These are phyloP conservation scores for Rhincodon typus DNA, from an alignment of 2,797 vertebrate species.

Conservation along the genomic window DNA sequence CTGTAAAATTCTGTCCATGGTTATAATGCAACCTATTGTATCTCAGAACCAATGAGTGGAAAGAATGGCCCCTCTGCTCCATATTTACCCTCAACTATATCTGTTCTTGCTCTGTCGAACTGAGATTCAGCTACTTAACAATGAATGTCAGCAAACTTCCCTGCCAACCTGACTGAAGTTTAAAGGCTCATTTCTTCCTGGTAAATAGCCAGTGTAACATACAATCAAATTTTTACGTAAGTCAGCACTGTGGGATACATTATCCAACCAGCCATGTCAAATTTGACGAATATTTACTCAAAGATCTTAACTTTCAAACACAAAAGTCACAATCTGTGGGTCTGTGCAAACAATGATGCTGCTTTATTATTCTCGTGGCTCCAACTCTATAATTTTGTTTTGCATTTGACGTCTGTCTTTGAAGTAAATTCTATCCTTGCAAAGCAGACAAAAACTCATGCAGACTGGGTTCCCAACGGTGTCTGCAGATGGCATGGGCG, in stretches of 20 bases:
- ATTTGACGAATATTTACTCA: not conserved
- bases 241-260: not conserved
- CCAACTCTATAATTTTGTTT: not conserved
- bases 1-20: no score
- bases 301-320: not conserved
- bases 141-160: no score
- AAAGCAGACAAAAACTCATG: not conserved
- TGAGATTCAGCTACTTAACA: not conserved
- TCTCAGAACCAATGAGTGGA: not conserved
- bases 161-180: not conserved
- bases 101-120: not conserved
- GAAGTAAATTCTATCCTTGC: not conserved
- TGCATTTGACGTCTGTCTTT: not conserved
- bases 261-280: not conserved
- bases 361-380: not conserved
- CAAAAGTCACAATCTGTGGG: not conserved
- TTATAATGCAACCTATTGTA: not conserved
- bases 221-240: not conserved
- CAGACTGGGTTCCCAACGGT: not conserved
- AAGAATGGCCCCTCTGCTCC: not conserved
- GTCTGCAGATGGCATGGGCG: not conserved
- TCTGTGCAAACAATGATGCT: not conserved
- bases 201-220: not conserved
- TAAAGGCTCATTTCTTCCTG: not conserved
- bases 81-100: not conserved